phyloP scores from a whole-genome alignment of 2,797 vertebrate species.

The Amblyopsis hoosieri region DNA sequence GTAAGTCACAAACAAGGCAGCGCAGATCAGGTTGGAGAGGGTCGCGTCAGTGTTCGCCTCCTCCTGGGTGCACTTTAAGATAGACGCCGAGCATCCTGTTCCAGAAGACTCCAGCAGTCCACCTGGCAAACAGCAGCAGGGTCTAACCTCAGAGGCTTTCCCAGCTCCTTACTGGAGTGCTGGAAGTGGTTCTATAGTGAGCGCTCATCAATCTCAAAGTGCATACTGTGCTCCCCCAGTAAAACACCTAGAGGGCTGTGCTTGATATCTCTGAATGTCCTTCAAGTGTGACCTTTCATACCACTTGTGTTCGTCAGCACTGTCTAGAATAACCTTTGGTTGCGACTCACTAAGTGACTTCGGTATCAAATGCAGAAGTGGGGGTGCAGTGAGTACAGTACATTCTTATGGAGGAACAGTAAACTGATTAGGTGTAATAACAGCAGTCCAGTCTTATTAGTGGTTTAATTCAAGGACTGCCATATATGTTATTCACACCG shows the following conservation, averaged over 20 bases:
- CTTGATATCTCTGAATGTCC: slow-evolving; percentile 14
- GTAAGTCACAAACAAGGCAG: slow-evolving; percentile 16
- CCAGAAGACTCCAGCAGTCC: slow-evolving; percentile 26
- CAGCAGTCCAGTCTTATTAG: no score
- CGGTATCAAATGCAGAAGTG: slow-evolving; percentile 21
- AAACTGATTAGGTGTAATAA: not conserved
- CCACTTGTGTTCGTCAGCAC: slow-evolving; percentile 46
- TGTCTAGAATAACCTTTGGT: slow-evolving; percentile 34
- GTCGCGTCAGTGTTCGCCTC: slow-evolving; percentile 11
- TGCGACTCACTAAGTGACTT: slow-evolving; percentile 27
- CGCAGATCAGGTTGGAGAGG: slow-evolving; percentile 33
- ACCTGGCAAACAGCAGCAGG: slow-evolving; percentile 38
- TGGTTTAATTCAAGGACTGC: no score
- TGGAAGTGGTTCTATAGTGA: slow-evolving; percentile 33
- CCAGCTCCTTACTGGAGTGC: slow-evolving; percentile 39
- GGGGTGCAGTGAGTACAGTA: slow-evolving; percentile 5
- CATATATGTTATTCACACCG: not conserved
- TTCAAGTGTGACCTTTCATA: slow-evolving; percentile 52
- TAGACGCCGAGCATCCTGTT: slow-evolving; percentile 12
- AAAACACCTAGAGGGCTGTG: slow-evolving; percentile 35
- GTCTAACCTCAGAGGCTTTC: slow-evolving; percentile 46
- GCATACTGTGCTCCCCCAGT: slow-evolving; percentile 7
- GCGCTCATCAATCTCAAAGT: slow-evolving; percentile 21
- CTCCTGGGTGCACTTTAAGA: slow-evolving; percentile 12
- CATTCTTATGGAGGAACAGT: slow-evolving; percentile 35